Evolutionary conservation across 92 coral and sea anemone species (phyloP), one percentile per base, ranked within the genome.

Genomic region (Actinernus sp.): DNA sequence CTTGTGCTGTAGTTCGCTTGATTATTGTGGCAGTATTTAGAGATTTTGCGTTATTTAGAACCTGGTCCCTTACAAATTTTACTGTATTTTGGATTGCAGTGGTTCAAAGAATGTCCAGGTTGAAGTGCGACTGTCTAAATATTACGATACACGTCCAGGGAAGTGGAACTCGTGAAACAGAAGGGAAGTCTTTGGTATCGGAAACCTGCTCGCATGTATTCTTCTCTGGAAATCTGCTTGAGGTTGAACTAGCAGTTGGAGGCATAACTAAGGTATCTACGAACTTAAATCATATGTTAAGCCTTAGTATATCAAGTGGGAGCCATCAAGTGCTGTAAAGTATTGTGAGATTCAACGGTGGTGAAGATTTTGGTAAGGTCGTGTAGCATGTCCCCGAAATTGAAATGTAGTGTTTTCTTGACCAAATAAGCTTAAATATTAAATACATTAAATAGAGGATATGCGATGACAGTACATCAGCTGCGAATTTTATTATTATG

Each of bases 211-310:
- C 56, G 21, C 69, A 51, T 27, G 54, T 74, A 41, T 93, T 93
- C 88, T 93, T 93, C 56, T 43, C 80, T 29, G 76, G 48, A 12
- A 71, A 86, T 12, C 66, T 93, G 32, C 75, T 67, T 41, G 98
- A 93, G 68, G 87, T 93, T 27, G 93, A 90, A 40, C 87, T 93
- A 2, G 98, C 94, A 9, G 97, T 93, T 37, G 98, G 93, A n/a
- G 98, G 98, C 21, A 93, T 93, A 58, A 88, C 79, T 14, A 93
- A 86, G 97, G 98, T 93, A 81, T 54, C 21, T n/a, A 32, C 29
- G 37, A 45, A 13, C 25, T 13, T 21, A 30, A 16, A 3, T 33
- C 49, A 43, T n/a, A n/a, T n/a, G n/a, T n/a, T 55, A 55, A 53
- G 26, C 71, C 46, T 11, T 24, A 45, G 33, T 52, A 75, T 21